Conservation (phyloP, 2,113 vertebrate species). For the Lonchura striata region DNA sequence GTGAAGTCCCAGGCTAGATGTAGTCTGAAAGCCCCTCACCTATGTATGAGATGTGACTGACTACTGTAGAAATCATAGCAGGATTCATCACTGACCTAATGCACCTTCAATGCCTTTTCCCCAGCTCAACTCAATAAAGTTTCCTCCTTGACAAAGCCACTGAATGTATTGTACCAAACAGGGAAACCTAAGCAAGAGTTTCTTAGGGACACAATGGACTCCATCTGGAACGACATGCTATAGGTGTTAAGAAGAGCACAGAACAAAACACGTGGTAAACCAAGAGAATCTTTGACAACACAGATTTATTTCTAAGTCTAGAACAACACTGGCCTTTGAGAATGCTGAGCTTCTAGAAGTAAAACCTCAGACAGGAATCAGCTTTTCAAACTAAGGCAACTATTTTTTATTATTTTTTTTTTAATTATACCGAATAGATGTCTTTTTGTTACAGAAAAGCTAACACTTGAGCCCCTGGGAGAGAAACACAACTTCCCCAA, state of each 20-base stretch:
- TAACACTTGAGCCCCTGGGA: neutral
- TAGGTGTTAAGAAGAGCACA: neutral
- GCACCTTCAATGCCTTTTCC: neutral
- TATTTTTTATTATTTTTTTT: too few relatives aligned
- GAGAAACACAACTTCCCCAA: neutral
- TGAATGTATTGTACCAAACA: neutral
- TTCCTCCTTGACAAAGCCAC: neutral
- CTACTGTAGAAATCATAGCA: neutral
- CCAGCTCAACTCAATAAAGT: neutral
- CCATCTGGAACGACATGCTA: neutral
- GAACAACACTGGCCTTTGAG: neutral
- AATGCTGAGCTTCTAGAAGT: neutral
- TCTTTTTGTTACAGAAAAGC: neutral
- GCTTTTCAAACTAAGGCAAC: neutral
- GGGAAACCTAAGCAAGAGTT: neutral
- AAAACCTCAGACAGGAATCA: neutral
- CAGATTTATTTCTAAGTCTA: too few relatives aligned
- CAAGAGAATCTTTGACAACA: neutral
- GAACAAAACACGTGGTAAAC: neutral
- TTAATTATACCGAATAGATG: neutral
- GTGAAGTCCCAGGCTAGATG: neutral
- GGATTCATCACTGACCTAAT: neutral
- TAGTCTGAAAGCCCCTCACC: neutral
- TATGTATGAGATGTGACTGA: neutral
- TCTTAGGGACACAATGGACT: neutral